Percentiles rank a stretch among this genome's conserved stretches.
Conservation (phyloP, 2,113 vertebrate genomes). For the Megaceryle maxima region DNA sequence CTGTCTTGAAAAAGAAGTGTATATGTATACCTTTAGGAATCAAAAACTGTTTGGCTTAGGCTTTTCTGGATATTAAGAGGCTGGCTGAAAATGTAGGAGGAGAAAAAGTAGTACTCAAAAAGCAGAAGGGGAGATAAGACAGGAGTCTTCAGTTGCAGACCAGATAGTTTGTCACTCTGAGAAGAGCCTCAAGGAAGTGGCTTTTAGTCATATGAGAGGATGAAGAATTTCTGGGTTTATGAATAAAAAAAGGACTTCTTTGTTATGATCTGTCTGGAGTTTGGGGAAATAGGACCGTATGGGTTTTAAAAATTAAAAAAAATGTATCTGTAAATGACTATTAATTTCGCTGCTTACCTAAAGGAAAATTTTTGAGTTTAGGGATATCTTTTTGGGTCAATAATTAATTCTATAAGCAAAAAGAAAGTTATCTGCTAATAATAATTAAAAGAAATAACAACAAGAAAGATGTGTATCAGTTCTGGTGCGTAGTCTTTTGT, state of each 20-base stretch:
- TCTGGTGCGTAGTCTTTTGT: background rate
- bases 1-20: background rate
- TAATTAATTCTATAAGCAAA: background rate
- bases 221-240: background rate
- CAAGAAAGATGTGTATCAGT: background rate
- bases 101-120: background rate
- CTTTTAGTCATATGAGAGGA: background rate
- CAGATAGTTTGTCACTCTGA: background rate
- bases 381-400: background rate
- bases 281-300: background rate
- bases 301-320: background rate
- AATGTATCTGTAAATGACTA: background rate
- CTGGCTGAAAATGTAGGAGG: background rate
- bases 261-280: background rate
- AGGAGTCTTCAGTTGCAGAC: background rate
- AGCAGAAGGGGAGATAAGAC: background rate
- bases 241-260: background rate
- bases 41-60: background rate
- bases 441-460: background rate
- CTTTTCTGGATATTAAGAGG: background rate
- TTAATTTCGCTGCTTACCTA: background rate
- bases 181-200: background rate
- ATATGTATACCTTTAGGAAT: background rate
- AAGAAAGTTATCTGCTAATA: background rate
- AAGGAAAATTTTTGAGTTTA: background rate